phyloP scores from a whole-genome alignment of 2,797 vertebrate genomes.

The Hapalemur alaotrensis region DNA sequence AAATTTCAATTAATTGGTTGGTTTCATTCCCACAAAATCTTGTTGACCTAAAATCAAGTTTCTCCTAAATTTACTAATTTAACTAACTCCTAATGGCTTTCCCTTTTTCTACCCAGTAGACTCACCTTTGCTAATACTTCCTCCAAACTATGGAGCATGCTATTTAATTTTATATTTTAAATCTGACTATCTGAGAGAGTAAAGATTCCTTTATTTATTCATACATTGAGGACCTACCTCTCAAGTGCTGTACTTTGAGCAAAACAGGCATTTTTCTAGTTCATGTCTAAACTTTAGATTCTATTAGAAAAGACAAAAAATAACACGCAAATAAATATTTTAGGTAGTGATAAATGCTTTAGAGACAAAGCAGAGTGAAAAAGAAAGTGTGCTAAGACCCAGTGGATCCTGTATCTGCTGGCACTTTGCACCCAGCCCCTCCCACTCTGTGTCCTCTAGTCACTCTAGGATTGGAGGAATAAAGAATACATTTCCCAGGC shows the following conservation, averaged over 20 bases:
- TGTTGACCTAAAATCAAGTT: not conserved
- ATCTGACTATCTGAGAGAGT: not conserved
- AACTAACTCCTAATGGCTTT: not conserved
- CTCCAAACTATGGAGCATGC: not conserved
- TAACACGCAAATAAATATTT: not conserved
- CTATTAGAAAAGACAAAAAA: not conserved
- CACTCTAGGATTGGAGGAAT: not conserved
- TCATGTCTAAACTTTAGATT: not conserved
- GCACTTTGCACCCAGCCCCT: not conserved
- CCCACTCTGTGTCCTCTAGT: not conserved
- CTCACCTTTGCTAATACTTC: not conserved
- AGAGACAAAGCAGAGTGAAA: not conserved
- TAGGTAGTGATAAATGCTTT: not conserved
- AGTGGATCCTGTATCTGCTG: accelerated
- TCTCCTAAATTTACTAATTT: not conserved
- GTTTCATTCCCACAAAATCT: conserved; percentile 10
- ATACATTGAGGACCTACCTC: not conserved
- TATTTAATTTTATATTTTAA: not conserved
- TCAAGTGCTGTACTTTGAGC: not conserved
- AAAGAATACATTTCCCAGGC: not conserved
- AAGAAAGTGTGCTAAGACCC: not conserved
- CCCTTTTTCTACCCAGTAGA: not conserved
- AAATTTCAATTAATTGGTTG: not conserved
- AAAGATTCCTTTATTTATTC: not conserved
- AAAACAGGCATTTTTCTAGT: not conserved